phyloP scores from a whole-genome alignment of 2,888 invertebrate species.

The Drosophila setosimentum region DNA sequence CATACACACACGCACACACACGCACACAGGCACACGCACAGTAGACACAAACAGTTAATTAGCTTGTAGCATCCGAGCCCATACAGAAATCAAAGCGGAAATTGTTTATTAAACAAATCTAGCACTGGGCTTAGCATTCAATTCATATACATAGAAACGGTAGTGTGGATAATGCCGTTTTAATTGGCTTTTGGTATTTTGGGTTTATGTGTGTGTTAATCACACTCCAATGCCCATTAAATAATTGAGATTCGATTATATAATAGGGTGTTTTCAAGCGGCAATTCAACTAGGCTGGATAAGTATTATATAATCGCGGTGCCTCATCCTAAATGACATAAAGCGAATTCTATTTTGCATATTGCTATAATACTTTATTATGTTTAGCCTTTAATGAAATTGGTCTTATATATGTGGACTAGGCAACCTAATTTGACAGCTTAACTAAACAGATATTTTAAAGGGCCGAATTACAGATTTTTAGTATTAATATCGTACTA shows the following conservation, averaged over 20 bases:
- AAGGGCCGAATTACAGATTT: neutral
- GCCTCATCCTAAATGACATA: neutral
- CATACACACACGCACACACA: conserved; percentile 5
- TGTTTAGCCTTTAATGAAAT: neutral
- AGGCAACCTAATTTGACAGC: neutral
- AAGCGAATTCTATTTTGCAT: neutral
- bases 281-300: conserved; percentile 9
- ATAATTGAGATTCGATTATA: conserved; percentile 40
- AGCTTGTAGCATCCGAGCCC: conserved; percentile 46
- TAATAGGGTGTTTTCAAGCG: conserved; percentile 18
- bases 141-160: conserved; percentile 1
- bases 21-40: conserved; percentile 1
- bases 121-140: conserved; percentile 26
- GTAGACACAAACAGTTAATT: conserved; percentile 52
- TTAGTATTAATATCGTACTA: too few relatives aligned
- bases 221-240: conserved; percentile 31
- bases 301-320: neutral
- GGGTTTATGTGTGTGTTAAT: conserved; percentile 29
- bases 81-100: conserved; percentile 71
- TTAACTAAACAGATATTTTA: neutral
- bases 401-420: neutral
- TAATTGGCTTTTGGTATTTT: conserved; percentile 65
- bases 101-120: conserved; percentile 78
- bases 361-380: neutral
- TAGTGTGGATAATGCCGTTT: conserved; percentile 64